A percentile compares a stretch with the other conserved stretches of the same genome.
Evolutionary conservation across 2,888 invertebrate species (phyloP).

Genomic region (Pterostichus niger): DNA sequence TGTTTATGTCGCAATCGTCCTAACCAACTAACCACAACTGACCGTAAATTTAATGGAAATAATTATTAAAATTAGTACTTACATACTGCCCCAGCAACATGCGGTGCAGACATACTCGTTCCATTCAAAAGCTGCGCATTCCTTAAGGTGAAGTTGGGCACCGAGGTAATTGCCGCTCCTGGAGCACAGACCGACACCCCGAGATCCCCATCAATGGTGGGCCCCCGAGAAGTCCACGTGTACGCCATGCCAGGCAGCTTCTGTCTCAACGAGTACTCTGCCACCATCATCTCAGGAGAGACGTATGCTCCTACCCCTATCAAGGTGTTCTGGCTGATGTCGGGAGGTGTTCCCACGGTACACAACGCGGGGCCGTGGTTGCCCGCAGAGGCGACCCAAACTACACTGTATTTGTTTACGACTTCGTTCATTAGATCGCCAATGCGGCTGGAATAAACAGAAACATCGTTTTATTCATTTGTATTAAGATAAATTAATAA

Average conservation of each 20-base stretch:
- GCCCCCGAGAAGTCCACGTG: conserved; percentile 95
- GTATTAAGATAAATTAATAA: too few relatives aligned
- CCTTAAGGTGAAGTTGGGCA: conserved; percentile 93
- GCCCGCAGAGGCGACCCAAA: conserved; percentile 96
- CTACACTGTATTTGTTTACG: conserved; percentile 93
- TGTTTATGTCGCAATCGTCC: too few relatives aligned
- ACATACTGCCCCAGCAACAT: conserved; percentile 95
- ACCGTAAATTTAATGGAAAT: too few relatives aligned
- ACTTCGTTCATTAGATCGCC: conserved; percentile 92
- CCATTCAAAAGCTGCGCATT: conserved; percentile 96
- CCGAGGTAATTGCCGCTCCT: conserved; percentile 95
- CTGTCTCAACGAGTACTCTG: conserved; percentile 94
- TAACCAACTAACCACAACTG: too few relatives aligned
- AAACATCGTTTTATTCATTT: background rate
- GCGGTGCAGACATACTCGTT: conserved; percentile 98
- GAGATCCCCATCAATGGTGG: conserved; percentile 91
- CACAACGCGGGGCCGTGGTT: conserved; percentile 96
- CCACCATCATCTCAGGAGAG: conserved; percentile 98
- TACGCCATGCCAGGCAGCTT: conserved; percentile 92
- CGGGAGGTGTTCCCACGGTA: conserved; percentile 94
- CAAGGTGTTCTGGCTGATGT: conserved; percentile 89
- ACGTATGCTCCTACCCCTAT: conserved; percentile 98
- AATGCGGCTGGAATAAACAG: conserved; percentile 82
- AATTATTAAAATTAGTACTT: conserved; percentile 70
- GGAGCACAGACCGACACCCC: conserved; percentile 96